Conservation (phyloP, 2,113 vertebrate genomes). For the Panthera leo region DNA sequence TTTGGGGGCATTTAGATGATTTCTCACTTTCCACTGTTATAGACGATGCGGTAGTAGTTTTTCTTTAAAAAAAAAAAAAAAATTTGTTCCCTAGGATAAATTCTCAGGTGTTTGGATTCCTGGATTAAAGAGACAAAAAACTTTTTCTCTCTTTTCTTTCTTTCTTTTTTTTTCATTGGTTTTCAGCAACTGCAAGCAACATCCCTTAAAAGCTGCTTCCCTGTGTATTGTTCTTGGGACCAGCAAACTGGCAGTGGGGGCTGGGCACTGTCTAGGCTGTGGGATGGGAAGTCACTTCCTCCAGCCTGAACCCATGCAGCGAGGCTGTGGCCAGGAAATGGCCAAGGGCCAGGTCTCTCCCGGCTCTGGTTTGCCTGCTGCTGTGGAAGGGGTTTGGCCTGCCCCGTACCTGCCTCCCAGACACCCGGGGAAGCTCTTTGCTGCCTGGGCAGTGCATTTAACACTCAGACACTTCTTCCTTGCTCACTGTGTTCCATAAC, state of each 20-base stretch:
- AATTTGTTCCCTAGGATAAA: conserved; percentile 8
- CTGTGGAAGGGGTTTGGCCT: neutral
- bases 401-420: neutral
- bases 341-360: neutral
- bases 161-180: neutral
- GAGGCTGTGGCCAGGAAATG: neutral
- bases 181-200: neutral
- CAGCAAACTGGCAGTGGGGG: neutral
- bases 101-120: neutral
- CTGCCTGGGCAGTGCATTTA: fast-evolving
- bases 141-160: too few species aligned
- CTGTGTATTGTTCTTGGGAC: neutral
- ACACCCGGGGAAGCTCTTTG: neutral
- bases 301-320: neutral
- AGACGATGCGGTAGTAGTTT: neutral
- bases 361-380: neutral
- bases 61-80: neutral
- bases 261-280: neutral
- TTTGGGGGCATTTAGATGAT: neutral
- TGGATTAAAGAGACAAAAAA: neutral
- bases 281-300: neutral
- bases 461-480: neutral
- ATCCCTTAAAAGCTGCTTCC: conserved; percentile 3
- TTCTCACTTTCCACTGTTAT: neutral
- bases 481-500: fast-evolving